Base-by-base conservation (phyloP, 2,113 vertebrate species). In the Urocolius indicus region DNA sequence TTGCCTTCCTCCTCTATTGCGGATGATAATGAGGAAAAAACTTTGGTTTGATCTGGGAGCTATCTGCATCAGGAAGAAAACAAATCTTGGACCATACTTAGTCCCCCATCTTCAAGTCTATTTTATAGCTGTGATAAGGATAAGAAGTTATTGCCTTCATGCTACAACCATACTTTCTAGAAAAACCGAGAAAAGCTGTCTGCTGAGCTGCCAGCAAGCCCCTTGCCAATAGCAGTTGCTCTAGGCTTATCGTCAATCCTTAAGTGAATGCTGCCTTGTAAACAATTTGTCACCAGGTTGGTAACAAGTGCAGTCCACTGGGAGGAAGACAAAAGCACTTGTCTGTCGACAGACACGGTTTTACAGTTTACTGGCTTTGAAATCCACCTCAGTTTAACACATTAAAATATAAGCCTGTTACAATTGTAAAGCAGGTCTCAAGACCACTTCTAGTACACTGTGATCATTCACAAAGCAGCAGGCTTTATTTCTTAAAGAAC, bases 181-280 rank as follows among this genome's bases (percentile, higher is more conserved):
- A 78, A 13, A 55, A 67, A 21, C 5, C 73, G 36, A 59, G 9
- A 41, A 34, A 49, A 4, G 8, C 55, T 57, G 23, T 4, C n/a
- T 87, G 26, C 29, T 49, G n/a, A 87, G 14, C 46, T 54, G 26
- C 43, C 80, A 76, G 15, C 16, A 51, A 34, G 18, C 23, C 8
- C 5, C 23, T 9, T 16, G 4, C 21, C 57, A 65, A 13, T 17
- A 59, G 45, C 18, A 43, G 9, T 38, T 66, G 1, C 43, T 20
- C 16, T 23, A 26, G 14, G 10, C 19, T 67, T 73, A 45, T 17
- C 29, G 22, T 23, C 12, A 68, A 3, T 22, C 57, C 32, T 77
- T 17, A 24, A 14, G 3, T 13, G 30, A 43, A 67, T 0, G 0
- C 30, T 81, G 54, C 49, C n/a, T 76, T 76, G 79, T 36, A 38